These are phyloP conservation scores for Petrocephalus schoutedeni DNA, from an alignment of 2,797 vertebrate genomes.

Conservation along the genomic window DNA sequence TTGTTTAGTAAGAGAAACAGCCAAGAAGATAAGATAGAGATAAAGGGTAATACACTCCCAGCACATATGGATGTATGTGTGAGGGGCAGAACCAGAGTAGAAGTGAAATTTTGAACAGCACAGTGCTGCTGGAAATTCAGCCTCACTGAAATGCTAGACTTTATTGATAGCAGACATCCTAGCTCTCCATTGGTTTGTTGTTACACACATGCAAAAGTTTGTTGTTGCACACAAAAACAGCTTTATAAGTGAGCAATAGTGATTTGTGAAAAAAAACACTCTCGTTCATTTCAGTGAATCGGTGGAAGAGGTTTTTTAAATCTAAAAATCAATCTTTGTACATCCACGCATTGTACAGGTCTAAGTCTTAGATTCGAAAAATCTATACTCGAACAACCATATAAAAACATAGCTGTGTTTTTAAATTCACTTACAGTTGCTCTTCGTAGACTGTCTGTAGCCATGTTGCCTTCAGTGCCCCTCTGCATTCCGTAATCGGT, in stretches of 20 bases:
- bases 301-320: background rate
- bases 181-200: background rate
- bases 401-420: background rate
- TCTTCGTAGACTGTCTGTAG: background rate
- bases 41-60: background rate
- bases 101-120: background rate
- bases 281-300: background rate
- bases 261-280: background rate
- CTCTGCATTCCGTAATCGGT: background rate
- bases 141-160: background rate
- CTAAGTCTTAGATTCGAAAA: background rate
- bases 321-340: background rate
- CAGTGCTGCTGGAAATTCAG: background rate
- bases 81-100: background rate
- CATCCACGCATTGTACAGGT: background rate
- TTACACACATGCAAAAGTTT: no score
- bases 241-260: background rate
- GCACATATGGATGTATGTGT: background rate
- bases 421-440: background rate
- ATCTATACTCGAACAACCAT: background rate
- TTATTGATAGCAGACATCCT: background rate
- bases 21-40: background rate
- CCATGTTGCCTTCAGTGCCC: background rate
- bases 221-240: no score
- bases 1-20: background rate